Percentiles rank a stretch among this genome's conserved stretches.
These are phyloP conservation scores for Phoenoteleia sp. DNA, from an alignment of 2,888 invertebrate species.

Conservation along the genomic window DNA sequence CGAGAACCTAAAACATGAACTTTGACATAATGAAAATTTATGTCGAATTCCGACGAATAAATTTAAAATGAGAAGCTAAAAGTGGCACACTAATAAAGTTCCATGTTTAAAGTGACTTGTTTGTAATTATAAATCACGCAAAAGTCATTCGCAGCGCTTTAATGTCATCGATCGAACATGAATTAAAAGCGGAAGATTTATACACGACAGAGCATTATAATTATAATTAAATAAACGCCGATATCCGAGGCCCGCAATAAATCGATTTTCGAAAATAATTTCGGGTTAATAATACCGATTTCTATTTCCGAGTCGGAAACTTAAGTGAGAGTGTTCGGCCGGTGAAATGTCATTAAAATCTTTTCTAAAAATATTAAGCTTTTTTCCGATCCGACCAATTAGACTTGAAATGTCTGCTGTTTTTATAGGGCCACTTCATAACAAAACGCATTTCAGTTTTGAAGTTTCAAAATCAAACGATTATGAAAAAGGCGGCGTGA, in stretches of 20 bases:
- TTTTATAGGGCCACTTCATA: slow-evolving; percentile 21
- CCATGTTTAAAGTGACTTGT: slow-evolving; percentile 8
- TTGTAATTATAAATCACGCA: slow-evolving; percentile 52
- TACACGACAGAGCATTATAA: slow-evolving; percentile 17
- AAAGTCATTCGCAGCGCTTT: slow-evolving; percentile 19
- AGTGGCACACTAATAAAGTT: slow-evolving; percentile 5
- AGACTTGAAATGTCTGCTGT: neutral
- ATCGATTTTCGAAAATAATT: slow-evolving; percentile 27
- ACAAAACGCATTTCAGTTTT: neutral
- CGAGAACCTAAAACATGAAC: neutral
- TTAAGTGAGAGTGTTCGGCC: neutral
- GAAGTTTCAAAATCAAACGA: neutral
- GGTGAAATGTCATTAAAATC: slow-evolving; percentile 24
- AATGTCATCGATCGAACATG: slow-evolving; percentile 43
- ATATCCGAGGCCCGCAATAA: neutral
- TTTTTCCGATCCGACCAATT: slow-evolving; percentile 33
- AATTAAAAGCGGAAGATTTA: slow-evolving; percentile 38
- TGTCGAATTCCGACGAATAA: slow-evolving; percentile 23
- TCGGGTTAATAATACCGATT: slow-evolving; percentile 44
- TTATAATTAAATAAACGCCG: no score
- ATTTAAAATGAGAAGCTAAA: slow-evolving; percentile 30
- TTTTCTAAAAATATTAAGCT: slow-evolving; percentile 26
- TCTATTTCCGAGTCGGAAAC: slow-evolving; percentile 32
- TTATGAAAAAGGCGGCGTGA: neutral
- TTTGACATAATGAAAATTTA: neutral